phyloP scores from a whole-genome alignment of 1,140 invertebrate species.

The Aphidius gifuensis region DNA sequence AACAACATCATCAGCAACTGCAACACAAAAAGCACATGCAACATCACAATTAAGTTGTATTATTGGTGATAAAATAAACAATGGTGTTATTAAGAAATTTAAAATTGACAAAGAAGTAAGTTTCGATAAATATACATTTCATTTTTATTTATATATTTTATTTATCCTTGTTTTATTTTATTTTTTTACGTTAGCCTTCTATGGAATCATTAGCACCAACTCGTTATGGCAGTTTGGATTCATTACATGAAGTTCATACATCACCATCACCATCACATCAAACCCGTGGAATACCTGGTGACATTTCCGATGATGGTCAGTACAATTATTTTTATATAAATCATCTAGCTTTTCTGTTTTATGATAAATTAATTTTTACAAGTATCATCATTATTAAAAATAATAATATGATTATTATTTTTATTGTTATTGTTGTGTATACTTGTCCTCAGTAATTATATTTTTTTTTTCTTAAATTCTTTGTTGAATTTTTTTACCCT shows the following conservation, averaged over 20 bases:
- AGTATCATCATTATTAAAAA: neutral
- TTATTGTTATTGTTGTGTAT: neutral
- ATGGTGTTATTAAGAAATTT: slow-evolving; percentile 51
- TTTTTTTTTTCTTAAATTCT: neutral
- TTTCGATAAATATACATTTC: slow-evolving; percentile 1
- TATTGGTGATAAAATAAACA: slow-evolving; percentile 38
- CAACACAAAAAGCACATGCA: slow-evolving; percentile 31
- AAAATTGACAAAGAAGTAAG: slow-evolving; percentile 53
- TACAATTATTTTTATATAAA: slow-evolving; percentile 23
- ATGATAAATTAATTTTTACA: neutral
- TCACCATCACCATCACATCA: slow-evolving; percentile 44
- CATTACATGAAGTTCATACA: slow-evolving; percentile 59
- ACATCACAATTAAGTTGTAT: slow-evolving; percentile 34
- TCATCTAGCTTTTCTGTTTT: neutral
- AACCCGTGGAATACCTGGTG: slow-evolving; percentile 43
- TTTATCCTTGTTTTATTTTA: too few species aligned
- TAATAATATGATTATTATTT: neutral
- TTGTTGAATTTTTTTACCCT: too few species aligned
- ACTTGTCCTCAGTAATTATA: neutral
- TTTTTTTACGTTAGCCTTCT: slow-evolving; percentile 25
- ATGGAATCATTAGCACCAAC: slow-evolving; percentile 36
- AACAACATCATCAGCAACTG: slow-evolving; percentile 29
- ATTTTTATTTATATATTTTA: neutral
- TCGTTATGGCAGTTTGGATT: slow-evolving; percentile 62
- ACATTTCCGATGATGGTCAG: slow-evolving; percentile 60